These are phyloP conservation scores for Protosalanx chinensis DNA, from an alignment of 2,797 vertebrate genomes.

Conservation along the genomic window DNA sequence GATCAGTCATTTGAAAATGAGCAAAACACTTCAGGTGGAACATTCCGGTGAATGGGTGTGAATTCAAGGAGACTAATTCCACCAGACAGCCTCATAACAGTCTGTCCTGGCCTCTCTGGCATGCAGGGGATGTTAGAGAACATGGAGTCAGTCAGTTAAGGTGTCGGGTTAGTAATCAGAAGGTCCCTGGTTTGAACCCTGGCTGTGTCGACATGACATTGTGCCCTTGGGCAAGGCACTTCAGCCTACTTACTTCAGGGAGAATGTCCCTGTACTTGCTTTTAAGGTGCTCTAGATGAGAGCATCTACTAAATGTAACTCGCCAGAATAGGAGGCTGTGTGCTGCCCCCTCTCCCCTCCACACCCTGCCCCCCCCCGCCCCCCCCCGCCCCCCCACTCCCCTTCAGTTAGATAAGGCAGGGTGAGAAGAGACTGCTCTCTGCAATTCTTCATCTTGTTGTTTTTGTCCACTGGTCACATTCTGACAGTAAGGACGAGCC, in stretches of 20 bases:
- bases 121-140: conserved; percentile 12
- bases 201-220: no score
- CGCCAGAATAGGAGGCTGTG: conserved; percentile 5
- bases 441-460: background rate
- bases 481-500: background rate
- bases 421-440: background rate
- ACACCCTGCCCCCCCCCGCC: no score
- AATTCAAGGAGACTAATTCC: conserved; percentile 8
- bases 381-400: no score
- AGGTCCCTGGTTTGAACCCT: no score
- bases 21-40: conserved; percentile 19
- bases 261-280: no score
- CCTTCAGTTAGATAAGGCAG: conserved; percentile 1
- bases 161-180: no score
- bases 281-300: no score
- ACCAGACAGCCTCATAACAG: conserved; percentile 25
- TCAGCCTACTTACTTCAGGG: no score
- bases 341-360: background rate
- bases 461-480: conserved; percentile 10
- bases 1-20: conserved; percentile 17
- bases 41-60: conserved; percentile 5
- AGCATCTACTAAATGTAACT: conserved; percentile 11
- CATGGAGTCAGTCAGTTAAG: no score
- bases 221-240: no score
- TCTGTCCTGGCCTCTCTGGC: conserved; percentile 6